Evolutionary conservation across 2,797 vertebrate species (phyloP).

Genomic region (Sus cebifrons): DNA sequence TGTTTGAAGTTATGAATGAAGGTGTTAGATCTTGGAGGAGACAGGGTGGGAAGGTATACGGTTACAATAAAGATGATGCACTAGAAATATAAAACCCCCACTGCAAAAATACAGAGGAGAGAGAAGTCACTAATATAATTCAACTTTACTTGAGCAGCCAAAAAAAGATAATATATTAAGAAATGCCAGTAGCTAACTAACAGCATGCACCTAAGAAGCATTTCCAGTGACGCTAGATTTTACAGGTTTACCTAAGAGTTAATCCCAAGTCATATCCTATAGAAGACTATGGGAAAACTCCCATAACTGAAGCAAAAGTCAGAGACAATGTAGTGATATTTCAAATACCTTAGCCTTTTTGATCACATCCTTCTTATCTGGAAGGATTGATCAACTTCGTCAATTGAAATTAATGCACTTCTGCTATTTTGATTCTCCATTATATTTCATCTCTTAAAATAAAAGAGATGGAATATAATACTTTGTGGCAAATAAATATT

Average conservation of each 20-base stretch:
- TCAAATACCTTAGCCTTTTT: background rate
- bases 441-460: conserved; percentile 26
- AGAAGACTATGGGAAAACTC: background rate
- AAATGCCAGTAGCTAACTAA: background rate
- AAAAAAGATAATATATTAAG: background rate
- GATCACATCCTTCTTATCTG: background rate
- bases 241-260: background rate
- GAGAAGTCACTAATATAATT: conserved; percentile 13
- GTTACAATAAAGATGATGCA: background rate
- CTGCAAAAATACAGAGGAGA: background rate
- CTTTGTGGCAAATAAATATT: background rate
- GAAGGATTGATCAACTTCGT: background rate
- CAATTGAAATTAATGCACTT: background rate
- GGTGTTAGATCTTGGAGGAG: background rate
- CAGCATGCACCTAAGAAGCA: background rate
- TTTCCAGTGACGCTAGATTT: conserved; percentile 21
- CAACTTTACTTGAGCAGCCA: background rate
- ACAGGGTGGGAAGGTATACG: background rate
- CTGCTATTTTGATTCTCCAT: background rate
- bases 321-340: background rate
- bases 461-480: background rate
- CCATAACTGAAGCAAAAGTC: background rate
- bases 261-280: background rate
- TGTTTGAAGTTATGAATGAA: conserved; percentile 43
- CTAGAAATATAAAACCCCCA: background rate